Evolutionary conservation across 2,888 invertebrate species (phyloP), one percentile per base, ranked within the genome.

Genomic region (Alloplasta piceator): DNA sequence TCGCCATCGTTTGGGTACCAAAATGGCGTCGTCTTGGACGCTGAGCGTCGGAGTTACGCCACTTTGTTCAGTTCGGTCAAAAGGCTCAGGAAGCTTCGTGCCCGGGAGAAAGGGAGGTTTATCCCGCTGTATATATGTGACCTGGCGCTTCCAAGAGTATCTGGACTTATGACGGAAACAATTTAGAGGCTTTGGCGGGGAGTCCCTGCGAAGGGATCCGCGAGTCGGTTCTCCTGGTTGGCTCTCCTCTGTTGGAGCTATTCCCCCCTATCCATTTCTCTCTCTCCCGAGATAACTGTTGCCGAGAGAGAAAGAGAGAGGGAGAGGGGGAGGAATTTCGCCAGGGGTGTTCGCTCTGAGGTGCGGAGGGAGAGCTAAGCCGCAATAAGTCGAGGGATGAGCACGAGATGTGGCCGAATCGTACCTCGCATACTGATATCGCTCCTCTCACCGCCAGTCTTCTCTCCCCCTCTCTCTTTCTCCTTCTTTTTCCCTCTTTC

Each of bases 321-420:
- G 78, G 73, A 73, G 55, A 72, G 70, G 63, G 68, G 50, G 46
- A 82, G 81, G 78, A 82, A 82, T 76, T 68, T 64, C 82, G 76
- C 77, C 61, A 64, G 72, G 70, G 77, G 73, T 26, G 26, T 70
- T 63, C 43, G 77, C 73, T 66, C 73, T 26, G 83, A 85, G 80
- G 85, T 83, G 84, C 80, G 80, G 79, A 82, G 84, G 83, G 85
- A 26, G 26, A 86, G 86, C 89, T 92, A 92, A 92, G 92, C 92
- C 91, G 91, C 92, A 92, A 92, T 92, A 92, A 92, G 92, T 92
- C 91, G 91, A 91, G 92, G 92, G 92, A 92, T 92, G 91, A 92
- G 91, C 91, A 87, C 89, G 91, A 91, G 91, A 92, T 91, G 92
- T 91, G 91, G 92, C 90, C 91, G 90, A 91, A 90, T 90, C 91